Evolutionary conservation across 1,140 invertebrate species (phyloP).

Genomic region (Tetramorium simillimum): DNA sequence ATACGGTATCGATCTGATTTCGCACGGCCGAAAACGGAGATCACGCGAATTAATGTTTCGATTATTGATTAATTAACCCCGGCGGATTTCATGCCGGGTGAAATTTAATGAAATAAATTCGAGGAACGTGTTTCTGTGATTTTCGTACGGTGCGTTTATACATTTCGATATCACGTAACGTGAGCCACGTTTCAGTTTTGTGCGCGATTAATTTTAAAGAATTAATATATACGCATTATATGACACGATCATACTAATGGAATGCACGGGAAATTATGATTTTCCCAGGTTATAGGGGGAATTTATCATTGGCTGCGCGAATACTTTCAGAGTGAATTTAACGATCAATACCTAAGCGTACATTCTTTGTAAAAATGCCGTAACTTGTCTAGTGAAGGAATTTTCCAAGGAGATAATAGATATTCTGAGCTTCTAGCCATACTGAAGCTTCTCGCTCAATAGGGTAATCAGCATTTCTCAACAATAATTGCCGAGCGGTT

Average conservation of each 20-base stretch:
- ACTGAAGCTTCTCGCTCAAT: slow-evolving; percentile 42
- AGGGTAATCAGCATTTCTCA: slow-evolving; percentile 56
- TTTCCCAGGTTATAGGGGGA: not conserved
- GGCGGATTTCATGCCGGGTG: not conserved
- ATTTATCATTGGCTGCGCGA: not conserved
- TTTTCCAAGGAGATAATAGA: slow-evolving; percentile 29
- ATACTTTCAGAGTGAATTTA: slow-evolving; percentile 21
- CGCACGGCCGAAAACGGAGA: slow-evolving; percentile 9
- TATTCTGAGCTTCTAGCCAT: slow-evolving; percentile 11
- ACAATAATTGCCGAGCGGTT: slow-evolving; percentile 49
- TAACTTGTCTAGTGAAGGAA: slow-evolving; percentile 21
- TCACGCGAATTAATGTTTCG: not conserved
- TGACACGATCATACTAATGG: not conserved
- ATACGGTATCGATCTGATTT: slow-evolving; percentile 47
- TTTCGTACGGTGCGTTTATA: not conserved
- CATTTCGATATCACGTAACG: not conserved
- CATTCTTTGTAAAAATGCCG: slow-evolving; percentile 32
- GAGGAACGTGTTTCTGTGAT: not conserved
- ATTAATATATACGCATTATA: slow-evolving; percentile 31
- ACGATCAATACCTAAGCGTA: slow-evolving; percentile 30
- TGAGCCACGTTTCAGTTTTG: not conserved
- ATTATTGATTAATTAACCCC: slow-evolving; percentile 26
- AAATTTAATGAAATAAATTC: slow-evolving; percentile 14
- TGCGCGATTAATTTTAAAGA: not conserved
- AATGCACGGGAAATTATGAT: slow-evolving; percentile 24